Percentiles rank a stretch among this genome's conserved stretches.
These are phyloP conservation scores for Hyperopisus bebe DNA, from an alignment of 2,113 vertebrate species.

Conservation along the genomic window DNA sequence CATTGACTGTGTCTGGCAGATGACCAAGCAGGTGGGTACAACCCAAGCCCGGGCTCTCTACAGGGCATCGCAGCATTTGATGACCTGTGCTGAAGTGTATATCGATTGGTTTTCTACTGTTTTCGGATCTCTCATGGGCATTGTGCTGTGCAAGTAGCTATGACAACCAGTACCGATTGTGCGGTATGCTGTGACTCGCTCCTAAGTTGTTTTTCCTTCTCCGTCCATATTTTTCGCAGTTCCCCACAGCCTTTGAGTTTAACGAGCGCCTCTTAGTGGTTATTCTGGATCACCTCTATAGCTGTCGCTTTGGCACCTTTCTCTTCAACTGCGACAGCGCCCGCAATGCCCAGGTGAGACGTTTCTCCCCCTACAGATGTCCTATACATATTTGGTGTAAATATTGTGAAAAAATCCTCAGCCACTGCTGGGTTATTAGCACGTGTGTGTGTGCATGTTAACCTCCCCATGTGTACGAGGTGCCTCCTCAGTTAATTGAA, in stretches of 20 bases:
- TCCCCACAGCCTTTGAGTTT: conserved; percentile 97
- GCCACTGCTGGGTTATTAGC: background rate
- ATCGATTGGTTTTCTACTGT: background rate
- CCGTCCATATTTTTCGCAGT: conserved; percentile 62
- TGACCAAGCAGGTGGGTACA: conserved; percentile 91
- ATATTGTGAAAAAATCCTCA: background rate
- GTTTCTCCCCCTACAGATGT: background rate
- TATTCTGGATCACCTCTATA: conserved; percentile 94
- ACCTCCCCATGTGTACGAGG: conserved; percentile 17
- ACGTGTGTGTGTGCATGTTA: background rate
- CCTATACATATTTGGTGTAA: background rate
- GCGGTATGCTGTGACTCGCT: background rate
- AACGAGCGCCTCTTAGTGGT: conserved; percentile 87
- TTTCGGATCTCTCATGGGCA: background rate
- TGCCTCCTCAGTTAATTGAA: conserved; percentile 3
- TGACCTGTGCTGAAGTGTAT: background rate
- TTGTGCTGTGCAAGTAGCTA: background rate
- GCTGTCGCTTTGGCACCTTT: conserved; percentile 96
- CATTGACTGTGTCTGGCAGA: conserved; percentile 96
- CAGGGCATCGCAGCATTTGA: background rate
- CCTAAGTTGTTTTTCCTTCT: background rate
- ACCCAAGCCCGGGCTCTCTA: conserved; percentile 42
- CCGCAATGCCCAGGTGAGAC: conserved; percentile 76
- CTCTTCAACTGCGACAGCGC: conserved; percentile 82
- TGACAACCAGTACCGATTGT: background rate